Evolutionary conservation across 1,140 invertebrate genomes (phyloP).

Genomic region (Pseudomyrmex cubaensis): DNA sequence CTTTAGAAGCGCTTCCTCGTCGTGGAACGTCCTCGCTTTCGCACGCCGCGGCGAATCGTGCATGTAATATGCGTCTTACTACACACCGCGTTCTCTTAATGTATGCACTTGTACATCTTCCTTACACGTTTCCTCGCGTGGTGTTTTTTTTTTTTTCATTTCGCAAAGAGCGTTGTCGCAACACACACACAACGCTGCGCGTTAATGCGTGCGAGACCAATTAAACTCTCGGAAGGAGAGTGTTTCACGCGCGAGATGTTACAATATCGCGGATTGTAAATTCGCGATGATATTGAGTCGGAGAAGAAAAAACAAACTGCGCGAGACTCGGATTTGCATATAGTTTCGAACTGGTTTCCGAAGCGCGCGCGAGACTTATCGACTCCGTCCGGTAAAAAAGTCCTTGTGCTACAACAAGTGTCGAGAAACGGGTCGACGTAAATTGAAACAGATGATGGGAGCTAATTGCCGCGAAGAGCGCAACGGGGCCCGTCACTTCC

Average conservation of each 20-base stretch:
- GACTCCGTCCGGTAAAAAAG: not conserved
- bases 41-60: not conserved
- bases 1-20: constrained; percentile 73
- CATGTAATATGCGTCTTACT: not conserved
- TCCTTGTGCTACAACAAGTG: too few relatives aligned
- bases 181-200: constrained; percentile 19
- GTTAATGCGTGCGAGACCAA: constrained; percentile 29
- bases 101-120: not conserved
- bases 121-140: not conserved
- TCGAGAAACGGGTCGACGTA: constrained; percentile 50
- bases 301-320: not conserved
- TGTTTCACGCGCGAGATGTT: not conserved
- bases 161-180: constrained; percentile 20
- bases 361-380: constrained; percentile 19
- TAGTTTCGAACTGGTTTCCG: not conserved
- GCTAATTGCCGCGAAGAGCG: constrained; percentile 36
- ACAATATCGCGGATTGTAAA: constrained; percentile 16
- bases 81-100: constrained; percentile 6
- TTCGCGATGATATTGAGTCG: constrained; percentile 8
- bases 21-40: constrained; percentile 68
- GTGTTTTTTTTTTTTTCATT: not conserved
- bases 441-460: constrained; percentile 62
- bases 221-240: constrained; percentile 25
- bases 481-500: constrained; percentile 3
- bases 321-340: constrained; percentile 6